These are phyloP conservation scores for Caenorhabditis uteleia DNA, from an alignment of 2,888 invertebrate genomes.

Conservation along the genomic window DNA sequence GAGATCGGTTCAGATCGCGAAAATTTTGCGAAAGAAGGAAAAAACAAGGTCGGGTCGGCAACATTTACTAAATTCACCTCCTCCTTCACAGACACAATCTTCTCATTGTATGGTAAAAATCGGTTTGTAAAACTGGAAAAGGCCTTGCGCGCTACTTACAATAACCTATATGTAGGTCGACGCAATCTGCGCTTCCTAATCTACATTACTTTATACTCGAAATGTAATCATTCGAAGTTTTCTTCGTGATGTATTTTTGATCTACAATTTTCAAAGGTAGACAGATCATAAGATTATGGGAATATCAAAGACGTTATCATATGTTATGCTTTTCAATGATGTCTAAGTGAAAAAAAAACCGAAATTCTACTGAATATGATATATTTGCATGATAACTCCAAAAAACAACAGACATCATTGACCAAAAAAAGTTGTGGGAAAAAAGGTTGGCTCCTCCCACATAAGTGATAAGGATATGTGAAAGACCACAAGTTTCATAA, in stretches of 20 bases:
- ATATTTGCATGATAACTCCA: background rate
- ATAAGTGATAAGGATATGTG: no score
- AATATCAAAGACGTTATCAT: no score
- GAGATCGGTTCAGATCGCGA: constrained; percentile 22
- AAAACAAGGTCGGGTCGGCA: constrained; percentile 40
- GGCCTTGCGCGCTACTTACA: constrained; percentile 42
- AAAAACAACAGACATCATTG: no score
- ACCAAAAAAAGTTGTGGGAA: no score
- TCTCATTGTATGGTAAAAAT: background rate
- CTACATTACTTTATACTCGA: no score
- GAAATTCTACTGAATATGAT: background rate
- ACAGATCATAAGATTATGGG: no score
- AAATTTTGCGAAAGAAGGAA: constrained; percentile 21
- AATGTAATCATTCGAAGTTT: no score
- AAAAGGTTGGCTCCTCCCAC: no score
- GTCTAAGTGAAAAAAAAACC: constrained; percentile 1
- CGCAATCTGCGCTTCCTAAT: constrained; percentile 21
- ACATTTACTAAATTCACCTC: constrained; percentile 27
- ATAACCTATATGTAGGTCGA: constrained; percentile 48
- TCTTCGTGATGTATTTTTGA: no score
- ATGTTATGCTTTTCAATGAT: no score
- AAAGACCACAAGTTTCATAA: no score
- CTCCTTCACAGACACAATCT: background rate
- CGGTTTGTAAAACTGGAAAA: constrained; percentile 39
- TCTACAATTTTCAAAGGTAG: no score